Base-by-base conservation (phyloP, 2,888 invertebrate genomes). In the Arctia plantaginis region DNA sequence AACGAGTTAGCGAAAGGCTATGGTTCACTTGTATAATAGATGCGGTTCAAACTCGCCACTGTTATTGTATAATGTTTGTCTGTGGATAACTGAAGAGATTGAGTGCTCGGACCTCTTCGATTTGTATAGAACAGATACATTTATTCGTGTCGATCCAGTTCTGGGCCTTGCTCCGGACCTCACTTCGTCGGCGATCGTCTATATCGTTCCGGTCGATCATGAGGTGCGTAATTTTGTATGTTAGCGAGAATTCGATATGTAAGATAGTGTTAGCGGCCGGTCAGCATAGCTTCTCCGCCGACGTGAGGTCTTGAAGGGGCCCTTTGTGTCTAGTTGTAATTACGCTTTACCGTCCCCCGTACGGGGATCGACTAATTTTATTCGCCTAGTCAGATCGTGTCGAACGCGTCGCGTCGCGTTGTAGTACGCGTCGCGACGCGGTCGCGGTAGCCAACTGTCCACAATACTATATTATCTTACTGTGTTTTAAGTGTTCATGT, bases 401-500 rank as follows among this genome's bases (percentile, higher is more conserved):
- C 90, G 92, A 90, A 80, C 92, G 89, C 91, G 89, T 86, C 87
- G 82, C 88, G 84, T 77, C 85, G 87, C 88, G 86, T 71, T 72
- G 27, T 70, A 62, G 71, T 68, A 72, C 86, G 86, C 90, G 89
- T 75, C 82, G 87, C 87, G 89, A 83, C 89, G 90, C 90, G 89
- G 77, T 88, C 86, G 91, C 91, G 83, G 88, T 90, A 92, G 90
- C 92, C 91, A 92, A 93, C 93, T 93, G 93, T 93, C 93, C 93
- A 93, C 92, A 90, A 91, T 91, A 92, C 85, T 89, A 85, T 92
- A 91, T 91, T 90, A 90, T 93, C 92, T 84, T 93, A 93, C 93
- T 93, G 94, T 93, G 92, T 93, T 93, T 92, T 93, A 94, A 93
- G 93, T 94, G 93, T 94, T 94, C 94, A 94, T 91, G 92, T 93